phyloP scores from a whole-genome alignment of 1,140 invertebrate genomes.

The Drosophila pachea region DNA sequence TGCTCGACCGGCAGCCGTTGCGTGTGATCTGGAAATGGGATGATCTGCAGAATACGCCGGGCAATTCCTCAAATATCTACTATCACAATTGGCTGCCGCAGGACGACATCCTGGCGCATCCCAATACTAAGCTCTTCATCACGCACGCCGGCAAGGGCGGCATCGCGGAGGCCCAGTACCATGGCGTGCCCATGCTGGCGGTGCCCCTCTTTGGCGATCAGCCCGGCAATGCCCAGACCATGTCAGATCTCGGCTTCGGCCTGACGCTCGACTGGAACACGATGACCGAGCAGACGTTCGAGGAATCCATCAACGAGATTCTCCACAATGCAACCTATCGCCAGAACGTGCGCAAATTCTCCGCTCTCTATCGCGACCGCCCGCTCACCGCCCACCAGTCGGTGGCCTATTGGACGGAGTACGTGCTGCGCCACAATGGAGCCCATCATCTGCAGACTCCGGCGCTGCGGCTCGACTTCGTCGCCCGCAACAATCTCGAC shows the following conservation, averaged over 20 bases:
- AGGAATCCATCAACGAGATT: slow-evolving; percentile 37
- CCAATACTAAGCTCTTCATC: slow-evolving; percentile 79
- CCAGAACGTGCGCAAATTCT: slow-evolving; percentile 40
- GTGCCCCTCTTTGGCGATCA: slow-evolving; percentile 78
- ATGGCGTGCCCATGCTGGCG: slow-evolving; percentile 79
- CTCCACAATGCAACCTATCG: slow-evolving; percentile 45
- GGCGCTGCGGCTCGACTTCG: slow-evolving; percentile 50
- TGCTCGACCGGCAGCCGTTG: slow-evolving; percentile 79
- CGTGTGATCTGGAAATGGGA: slow-evolving; percentile 80
- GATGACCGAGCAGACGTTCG: slow-evolving; percentile 19
- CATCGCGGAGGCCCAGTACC: slow-evolving; percentile 79
- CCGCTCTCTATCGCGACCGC: slow-evolving; percentile 65
- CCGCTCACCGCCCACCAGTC: slow-evolving; percentile 75
- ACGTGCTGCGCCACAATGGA: slow-evolving; percentile 79
- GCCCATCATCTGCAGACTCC: slow-evolving; percentile 77
- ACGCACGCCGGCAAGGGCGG: slow-evolving; percentile 81
- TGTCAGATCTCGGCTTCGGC: slow-evolving; percentile 27
- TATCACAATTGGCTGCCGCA: slow-evolving; percentile 82
- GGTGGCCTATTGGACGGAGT: slow-evolving; percentile 79
- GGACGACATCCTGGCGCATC: slow-evolving; percentile 79
- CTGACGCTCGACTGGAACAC: slow-evolving; percentile 54
- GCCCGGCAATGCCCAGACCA: slow-evolving; percentile 27
- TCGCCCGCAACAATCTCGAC: slow-evolving; percentile 66
- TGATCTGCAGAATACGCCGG: slow-evolving; percentile 53
- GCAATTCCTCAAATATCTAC: slow-evolving; percentile 80